Conservation (phyloP, 2,888 invertebrate genomes). For the Metallyticus violacea region DNA sequence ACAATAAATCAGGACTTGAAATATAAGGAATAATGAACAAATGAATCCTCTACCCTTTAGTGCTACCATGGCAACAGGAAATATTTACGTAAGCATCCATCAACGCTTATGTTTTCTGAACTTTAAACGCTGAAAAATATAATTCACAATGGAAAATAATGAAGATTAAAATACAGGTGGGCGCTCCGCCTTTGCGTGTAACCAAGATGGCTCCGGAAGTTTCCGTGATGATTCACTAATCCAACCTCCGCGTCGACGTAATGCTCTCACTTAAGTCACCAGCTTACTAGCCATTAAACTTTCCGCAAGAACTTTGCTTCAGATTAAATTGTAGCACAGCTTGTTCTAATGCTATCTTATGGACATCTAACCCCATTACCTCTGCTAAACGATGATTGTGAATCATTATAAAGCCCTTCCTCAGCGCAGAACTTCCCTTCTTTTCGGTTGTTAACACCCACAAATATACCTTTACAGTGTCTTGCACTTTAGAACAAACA, state of each 20-base stretch:
- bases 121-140: neutral
- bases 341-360: neutral
- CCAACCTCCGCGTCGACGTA: neutral
- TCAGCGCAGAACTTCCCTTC: neutral
- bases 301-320: neutral
- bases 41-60: no score
- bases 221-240: no score
- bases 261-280: neutral
- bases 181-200: neutral
- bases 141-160: neutral
- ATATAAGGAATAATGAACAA: no score
- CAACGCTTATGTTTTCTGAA: neutral
- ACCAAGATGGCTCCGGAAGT: neutral
- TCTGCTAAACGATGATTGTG: neutral
- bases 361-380: neutral
- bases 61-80: no score
- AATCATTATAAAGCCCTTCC: neutral
- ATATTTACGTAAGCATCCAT: neutral
- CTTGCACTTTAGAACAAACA: neutral
- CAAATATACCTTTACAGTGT: neutral
- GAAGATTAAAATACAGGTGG: neutral
- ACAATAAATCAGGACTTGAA: no score
- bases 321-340: neutral
- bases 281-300: neutral
- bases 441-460: neutral